These are phyloP conservation scores for Pogona vitticeps DNA, from an alignment of 2,113 vertebrate species.

Conservation along the genomic window DNA sequence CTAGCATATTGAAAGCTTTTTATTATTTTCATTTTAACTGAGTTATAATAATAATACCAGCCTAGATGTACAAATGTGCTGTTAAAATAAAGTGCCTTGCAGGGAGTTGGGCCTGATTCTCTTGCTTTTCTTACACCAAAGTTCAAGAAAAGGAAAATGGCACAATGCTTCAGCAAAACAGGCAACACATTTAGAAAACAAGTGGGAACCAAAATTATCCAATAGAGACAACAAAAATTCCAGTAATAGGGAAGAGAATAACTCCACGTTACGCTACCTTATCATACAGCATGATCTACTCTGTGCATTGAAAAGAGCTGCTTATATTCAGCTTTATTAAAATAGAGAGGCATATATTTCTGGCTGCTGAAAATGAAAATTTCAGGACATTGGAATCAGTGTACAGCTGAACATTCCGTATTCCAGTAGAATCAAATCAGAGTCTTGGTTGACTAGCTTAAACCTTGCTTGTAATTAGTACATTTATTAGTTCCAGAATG, in stretches of 20 bases:
- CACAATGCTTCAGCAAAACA: not conserved
- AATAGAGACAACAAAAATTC: not conserved
- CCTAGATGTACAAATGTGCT: conserved; percentile 41
- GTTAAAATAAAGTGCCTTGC: conserved; percentile 39
- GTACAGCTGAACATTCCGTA: not conserved
- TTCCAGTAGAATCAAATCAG: not conserved
- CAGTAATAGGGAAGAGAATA: not conserved
- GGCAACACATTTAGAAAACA: not conserved
- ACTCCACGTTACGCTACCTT: not conserved
- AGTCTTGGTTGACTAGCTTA: not conserved
- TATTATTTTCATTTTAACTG: conserved; percentile 60
- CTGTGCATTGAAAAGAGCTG: not conserved
- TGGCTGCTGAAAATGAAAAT: not conserved
- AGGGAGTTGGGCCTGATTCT: conserved; percentile 9
- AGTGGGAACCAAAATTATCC: not conserved
- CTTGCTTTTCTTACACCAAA: not conserved
- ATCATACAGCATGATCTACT: not conserved
- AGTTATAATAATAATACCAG: conserved; percentile 47
- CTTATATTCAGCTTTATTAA: too few relatives aligned
- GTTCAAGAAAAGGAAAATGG: not conserved
- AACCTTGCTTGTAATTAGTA: not conserved
- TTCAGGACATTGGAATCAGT: not conserved
- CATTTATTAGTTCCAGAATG: not conserved
- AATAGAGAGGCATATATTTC: not conserved
- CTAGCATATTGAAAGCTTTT: conserved; percentile 31